Percentiles rank a stretch among this genome's conserved stretches.
Evolutionary conservation across 1,140 invertebrate species (phyloP).

Genomic region (Drosophila insularis): DNA sequence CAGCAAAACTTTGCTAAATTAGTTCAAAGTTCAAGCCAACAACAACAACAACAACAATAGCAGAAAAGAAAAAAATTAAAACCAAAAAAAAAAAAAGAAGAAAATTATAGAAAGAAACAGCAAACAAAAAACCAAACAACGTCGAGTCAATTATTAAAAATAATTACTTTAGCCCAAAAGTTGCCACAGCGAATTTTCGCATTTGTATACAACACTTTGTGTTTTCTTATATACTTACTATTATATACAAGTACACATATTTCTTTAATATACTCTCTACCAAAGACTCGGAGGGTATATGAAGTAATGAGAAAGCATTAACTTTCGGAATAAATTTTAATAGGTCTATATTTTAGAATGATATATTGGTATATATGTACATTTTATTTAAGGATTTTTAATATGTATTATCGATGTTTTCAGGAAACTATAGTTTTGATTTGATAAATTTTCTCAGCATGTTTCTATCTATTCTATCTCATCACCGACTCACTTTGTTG

Average conservation of each 20-base stretch:
- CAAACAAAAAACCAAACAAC: constrained; percentile 35
- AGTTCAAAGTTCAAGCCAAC: constrained; percentile 74
- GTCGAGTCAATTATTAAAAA: constrained; percentile 78
- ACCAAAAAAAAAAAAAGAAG: constrained; percentile 24
- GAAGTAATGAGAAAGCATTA: not conserved
- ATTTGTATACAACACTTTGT: constrained; percentile 50
- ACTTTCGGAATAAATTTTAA: no score
- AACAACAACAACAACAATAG: constrained; percentile 10
- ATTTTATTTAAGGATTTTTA: no score
- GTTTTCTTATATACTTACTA: constrained; percentile 7
- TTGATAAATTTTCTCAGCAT: no score
- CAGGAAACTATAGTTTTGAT: no score
- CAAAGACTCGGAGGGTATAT: not conserved
- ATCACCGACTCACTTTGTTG: no score
- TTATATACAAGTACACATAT: not conserved
- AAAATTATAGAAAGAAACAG: constrained; percentile 1
- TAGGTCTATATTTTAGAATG: no score
- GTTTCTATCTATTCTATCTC: no score
- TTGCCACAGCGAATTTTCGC: constrained; percentile 48
- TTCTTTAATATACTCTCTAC: not conserved
- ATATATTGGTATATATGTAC: no score
- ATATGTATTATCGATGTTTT: no score
- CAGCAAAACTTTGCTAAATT: constrained; percentile 71
- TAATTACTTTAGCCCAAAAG: constrained; percentile 74
- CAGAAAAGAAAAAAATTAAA: constrained; percentile 23